These are phyloP conservation scores for Anthonomus grandis DNA, from an alignment of 1,140 invertebrate genomes.

Conservation along the genomic window DNA sequence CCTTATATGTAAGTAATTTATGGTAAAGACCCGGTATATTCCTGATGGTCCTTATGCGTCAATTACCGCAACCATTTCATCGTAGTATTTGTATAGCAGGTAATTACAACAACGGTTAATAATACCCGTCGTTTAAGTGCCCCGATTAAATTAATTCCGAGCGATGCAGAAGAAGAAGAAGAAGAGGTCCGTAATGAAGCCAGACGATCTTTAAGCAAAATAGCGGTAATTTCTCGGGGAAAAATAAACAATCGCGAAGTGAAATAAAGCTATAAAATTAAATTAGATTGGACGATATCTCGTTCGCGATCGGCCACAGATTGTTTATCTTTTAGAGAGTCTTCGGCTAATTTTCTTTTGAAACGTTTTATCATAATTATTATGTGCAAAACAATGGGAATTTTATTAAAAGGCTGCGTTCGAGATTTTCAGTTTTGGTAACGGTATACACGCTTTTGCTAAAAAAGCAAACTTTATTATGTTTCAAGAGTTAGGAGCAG, in stretches of 20 bases:
- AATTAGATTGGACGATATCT: constrained; percentile 27
- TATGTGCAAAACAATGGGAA: constrained; percentile 13
- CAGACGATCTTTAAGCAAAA: constrained; percentile 22
- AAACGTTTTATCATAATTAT: constrained; percentile 21
- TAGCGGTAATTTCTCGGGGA: constrained; percentile 18
- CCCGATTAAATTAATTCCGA: constrained; percentile 18
- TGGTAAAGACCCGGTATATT: too few species aligned
- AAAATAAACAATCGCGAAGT: constrained; percentile 25
- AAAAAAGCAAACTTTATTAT: constrained; percentile 9
- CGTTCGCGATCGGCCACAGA: constrained; percentile 7
- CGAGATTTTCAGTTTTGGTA: background rate
- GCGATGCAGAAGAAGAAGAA: background rate
- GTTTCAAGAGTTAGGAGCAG: too few species aligned
- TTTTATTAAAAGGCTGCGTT: constrained; percentile 7
- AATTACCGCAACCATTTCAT: too few species aligned
- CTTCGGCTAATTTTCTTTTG: constrained; percentile 21
- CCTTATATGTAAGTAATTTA: too few species aligned
- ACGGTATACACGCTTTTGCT: background rate
- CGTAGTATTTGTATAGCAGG: background rate
- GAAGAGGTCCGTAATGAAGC: too few species aligned
- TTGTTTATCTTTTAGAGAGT: constrained; percentile 20
- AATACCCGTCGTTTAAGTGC: background rate
- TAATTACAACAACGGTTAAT: background rate
- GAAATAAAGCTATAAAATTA: constrained; percentile 28
- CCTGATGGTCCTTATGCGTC: too few species aligned